These are phyloP conservation scores for Hirtodrosophila histrioides DNA, from an alignment of 2,888 invertebrate genomes.

Conservation along the genomic window DNA sequence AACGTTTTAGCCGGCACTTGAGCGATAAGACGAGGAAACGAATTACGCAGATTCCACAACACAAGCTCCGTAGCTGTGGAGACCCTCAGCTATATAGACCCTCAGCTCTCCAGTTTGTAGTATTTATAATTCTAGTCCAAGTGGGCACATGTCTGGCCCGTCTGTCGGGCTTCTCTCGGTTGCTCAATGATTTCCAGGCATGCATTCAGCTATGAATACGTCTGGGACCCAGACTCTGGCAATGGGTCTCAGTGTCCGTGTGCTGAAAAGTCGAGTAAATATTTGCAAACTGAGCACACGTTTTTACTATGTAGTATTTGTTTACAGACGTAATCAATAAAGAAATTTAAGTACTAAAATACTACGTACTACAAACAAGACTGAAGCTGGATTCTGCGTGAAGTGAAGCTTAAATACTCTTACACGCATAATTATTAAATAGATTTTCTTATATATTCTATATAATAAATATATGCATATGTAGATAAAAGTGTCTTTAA, in stretches of 20 bases:
- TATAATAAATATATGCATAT: no score
- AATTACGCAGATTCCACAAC: constrained; percentile 39
- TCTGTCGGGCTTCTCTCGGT: background rate
- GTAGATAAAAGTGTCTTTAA: no score
- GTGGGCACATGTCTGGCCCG: constrained; percentile 19
- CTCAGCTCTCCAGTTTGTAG: constrained; percentile 12
- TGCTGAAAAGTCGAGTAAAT: constrained; percentile 60
- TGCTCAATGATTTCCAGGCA: constrained; percentile 18
- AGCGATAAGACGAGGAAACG: constrained; percentile 52
- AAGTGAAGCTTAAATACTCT: constrained; percentile 5
- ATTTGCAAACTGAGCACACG: constrained; percentile 72
- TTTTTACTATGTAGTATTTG: constrained; percentile 67
- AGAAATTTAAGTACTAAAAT: constrained; percentile 36
- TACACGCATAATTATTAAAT: background rate
- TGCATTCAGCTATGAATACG: constrained; percentile 16
- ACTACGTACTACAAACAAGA: constrained; percentile 11
- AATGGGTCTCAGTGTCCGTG: constrained; percentile 26
- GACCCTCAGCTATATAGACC: constrained; percentile 9
- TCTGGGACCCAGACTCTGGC: constrained; percentile 2
- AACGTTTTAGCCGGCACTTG: constrained; percentile 29
- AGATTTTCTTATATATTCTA: no score
- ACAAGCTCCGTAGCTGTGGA: background rate
- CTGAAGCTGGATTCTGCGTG: background rate
- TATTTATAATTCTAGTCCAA: constrained; percentile 21
- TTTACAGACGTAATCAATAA: constrained; percentile 74